Base-by-base conservation (phyloP, 2,113 vertebrate genomes). In the Clupea harengus region DNA sequence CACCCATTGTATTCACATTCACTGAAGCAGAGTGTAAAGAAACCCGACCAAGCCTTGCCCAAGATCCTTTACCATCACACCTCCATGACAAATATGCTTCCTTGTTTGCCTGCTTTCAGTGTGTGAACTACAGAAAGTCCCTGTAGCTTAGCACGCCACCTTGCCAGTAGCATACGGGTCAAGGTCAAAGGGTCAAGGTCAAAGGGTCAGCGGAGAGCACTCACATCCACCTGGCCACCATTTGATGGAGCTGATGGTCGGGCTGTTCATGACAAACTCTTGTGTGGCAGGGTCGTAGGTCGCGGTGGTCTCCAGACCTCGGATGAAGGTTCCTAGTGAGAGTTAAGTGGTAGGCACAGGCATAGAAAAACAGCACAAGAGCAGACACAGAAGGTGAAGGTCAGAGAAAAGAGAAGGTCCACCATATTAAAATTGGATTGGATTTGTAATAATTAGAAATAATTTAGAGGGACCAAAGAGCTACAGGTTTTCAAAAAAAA, bases 171-270 rank as follows among this genome's bases (percentile, higher is more conserved):
- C 57, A 64, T 64, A n/a, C 6, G 0, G 18, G 28, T 22, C 28
- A 11, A 45, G 80, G n/a, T n/a, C n/a, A n/a, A n/a, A n/a, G n/a
- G n/a, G n/a, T n/a, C n/a, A n/a, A 60, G 54, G 18, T 67, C n/a
- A 67, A 67, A 67, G 28, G 8, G 64, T 67, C 64, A 17, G 28
- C 3, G 46, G n/a, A 7, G 84, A 20, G 44, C 84, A 96, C 98
- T 97, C 94, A 99, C 98, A 94, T 92, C 97, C 98, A 83, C 98
- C 98, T 8, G 98, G 97, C 98, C 98, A 99, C 98, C 98, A 99
- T 88, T 99, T 99, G 90, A 99, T 99, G 86, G 98, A 99, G 87
- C 96, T 97, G 90, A 99, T 95, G 0, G 98, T 99, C 49, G 98
- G 98, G 88, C 97, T 98, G 92, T 99, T 97, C 84, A 99, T 89